These are phyloP conservation scores for Hemitrygon akajei DNA, from an alignment of 2,797 vertebrate species.

Conservation along the genomic window DNA sequence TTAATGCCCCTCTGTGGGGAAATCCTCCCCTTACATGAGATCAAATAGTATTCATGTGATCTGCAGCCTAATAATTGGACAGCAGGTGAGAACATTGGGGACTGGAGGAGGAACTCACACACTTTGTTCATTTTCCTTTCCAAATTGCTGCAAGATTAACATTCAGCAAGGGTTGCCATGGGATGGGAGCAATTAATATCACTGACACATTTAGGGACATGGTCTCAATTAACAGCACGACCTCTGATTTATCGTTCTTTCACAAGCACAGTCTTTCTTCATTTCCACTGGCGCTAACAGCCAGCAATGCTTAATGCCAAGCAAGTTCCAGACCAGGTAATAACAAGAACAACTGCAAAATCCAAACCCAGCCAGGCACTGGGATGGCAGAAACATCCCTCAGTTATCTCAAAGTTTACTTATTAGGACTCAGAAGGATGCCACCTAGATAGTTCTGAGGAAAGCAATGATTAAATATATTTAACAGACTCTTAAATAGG, in stretches of 20 bases:
- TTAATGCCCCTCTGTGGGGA: no score
- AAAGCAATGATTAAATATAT: no score
- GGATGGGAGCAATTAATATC: conserved; percentile 10
- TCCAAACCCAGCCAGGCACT: background rate
- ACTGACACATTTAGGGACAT: conserved; percentile 26
- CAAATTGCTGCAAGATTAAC: conserved; percentile 18
- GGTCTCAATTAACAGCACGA: background rate
- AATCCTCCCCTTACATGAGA: background rate
- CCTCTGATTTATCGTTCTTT: background rate
- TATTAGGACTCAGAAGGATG: no score
- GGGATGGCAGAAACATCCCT: background rate
- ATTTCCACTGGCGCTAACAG: background rate
- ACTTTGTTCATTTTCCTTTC: background rate
- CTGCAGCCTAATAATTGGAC: background rate
- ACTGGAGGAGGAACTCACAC: background rate
- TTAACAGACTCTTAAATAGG: no score
- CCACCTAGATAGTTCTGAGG: no score
- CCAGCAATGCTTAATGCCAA: background rate
- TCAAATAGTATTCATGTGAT: background rate
- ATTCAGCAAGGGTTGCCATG: background rate
- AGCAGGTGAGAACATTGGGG: background rate
- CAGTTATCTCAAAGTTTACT: no score
- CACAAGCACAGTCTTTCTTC: background rate
- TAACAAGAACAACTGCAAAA: background rate
- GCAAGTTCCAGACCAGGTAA: background rate